These are phyloP conservation scores for Podarcis siculus DNA, from an alignment of 2,797 vertebrate genomes.

Conservation along the genomic window DNA sequence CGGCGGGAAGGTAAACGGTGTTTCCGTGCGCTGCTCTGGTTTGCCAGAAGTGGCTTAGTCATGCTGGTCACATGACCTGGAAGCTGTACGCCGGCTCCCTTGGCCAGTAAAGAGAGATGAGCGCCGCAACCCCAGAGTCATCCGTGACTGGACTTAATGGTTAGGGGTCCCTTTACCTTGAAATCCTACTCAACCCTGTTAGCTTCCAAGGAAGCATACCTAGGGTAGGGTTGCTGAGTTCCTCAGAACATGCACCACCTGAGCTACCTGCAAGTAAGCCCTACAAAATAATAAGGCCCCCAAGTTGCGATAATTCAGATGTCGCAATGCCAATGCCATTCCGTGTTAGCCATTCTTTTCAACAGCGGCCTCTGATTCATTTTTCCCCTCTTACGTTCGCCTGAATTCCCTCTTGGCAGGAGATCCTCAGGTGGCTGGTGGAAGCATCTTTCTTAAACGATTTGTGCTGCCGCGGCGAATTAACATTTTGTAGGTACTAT, in stretches of 20 bases:
- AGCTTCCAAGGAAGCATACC: not conserved
- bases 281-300: not conserved
- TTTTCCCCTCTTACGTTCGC: conserved; percentile 20
- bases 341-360: not conserved
- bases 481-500: conserved; percentile 5
- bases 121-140: too few species aligned
- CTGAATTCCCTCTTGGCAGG: not conserved
- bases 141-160: accelerated
- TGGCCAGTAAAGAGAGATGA: too few species aligned
- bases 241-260: not conserved
- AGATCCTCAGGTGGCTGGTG: conserved; percentile 38
- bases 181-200: too few species aligned
- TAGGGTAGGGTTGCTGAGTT: not conserved
- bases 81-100: too few species aligned
- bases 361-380: not conserved
- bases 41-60: not conserved
- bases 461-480: conserved; percentile 10
- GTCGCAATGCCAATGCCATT: not conserved
- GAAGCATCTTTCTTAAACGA: conserved; percentile 36
- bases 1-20: too few species aligned
- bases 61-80: too few species aligned
- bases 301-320: not conserved
- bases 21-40: too few species aligned
- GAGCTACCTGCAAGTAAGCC: not conserved
- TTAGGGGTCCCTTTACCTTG: too few species aligned